Base-by-base conservation (phyloP, 2,797 vertebrate species). In the Manis pentadactyla region DNA sequence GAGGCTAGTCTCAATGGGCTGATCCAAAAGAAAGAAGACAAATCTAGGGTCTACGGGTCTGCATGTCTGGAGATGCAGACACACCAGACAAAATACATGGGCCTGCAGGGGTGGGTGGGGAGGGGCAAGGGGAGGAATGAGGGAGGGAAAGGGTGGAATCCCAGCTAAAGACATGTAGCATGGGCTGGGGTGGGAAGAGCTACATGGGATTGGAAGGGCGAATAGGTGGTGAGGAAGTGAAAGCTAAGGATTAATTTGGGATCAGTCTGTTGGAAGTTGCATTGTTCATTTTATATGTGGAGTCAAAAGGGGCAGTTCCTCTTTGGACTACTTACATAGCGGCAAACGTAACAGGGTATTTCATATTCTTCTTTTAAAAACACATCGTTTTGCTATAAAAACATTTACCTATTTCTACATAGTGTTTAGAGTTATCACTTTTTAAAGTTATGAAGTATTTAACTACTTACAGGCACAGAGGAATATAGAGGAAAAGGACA, bases 311-410 rank as follows among this genome's bases (percentile, higher is more conserved):
- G 25, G 86, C 17, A 49, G 31, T 68, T 94, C 18, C 42, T 78
- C 84, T 73, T 90, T 66, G 27, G 71, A 21, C 79, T 93, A 21
- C 87, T 84, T 86, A 63, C 71, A 78, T 53, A 95, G 63, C 55
- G 37, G 46, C 39, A 77, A 84, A 90, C 42, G 88, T 86, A 93
- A 92, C 17, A 87, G 29, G 27, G 19, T 82, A 57, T 93, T 93
- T 96, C 66, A 87, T 69, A 13, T 64, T 93, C 71, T 94, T 59
- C 63, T 93, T 94, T 77, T 31, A 87, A 95, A 96, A 92, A 84
- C 71, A 66, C 8, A 51, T 69, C 25, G 57, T 94, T 63, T 19
- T 69, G 27, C 79, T 63, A 94, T 46, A 95, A 96, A 94, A 37
- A 64, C n/a, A 92, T 90, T 90, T 95, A 64, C 14, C 63, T 89